Conservation (phyloP, 2,113 vertebrate species). For the Sporophila hypoxantha region DNA sequence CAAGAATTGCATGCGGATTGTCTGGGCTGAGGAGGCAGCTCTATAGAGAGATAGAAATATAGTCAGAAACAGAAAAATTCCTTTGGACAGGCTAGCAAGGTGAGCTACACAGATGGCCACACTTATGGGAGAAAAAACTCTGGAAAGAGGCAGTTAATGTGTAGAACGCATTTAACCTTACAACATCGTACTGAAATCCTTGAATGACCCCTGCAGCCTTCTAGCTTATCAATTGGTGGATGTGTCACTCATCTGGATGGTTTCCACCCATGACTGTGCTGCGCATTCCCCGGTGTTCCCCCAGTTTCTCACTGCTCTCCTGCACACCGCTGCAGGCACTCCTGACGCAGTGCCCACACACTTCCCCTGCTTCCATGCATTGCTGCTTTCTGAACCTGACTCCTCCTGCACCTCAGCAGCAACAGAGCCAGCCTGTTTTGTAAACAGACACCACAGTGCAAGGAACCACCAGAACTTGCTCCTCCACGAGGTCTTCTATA, state of each 20-base stretch:
- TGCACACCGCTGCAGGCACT: background rate
- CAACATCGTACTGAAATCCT: background rate
- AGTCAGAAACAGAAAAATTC: background rate
- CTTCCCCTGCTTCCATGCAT: background rate
- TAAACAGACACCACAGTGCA: background rate
- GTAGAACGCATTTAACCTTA: background rate
- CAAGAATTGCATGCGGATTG: background rate
- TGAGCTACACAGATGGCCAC: background rate
- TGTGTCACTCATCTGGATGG: background rate
- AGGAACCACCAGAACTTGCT: background rate
- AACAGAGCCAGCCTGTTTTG: background rate
- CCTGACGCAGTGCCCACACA: background rate
- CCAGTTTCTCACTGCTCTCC: rapidly evolving
- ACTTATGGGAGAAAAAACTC: background rate
- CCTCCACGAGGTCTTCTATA: background rate
- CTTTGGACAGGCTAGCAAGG: background rate
- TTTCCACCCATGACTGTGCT: background rate
- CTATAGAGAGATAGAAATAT: background rate
- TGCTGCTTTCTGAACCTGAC: background rate
- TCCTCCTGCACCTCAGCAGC: background rate
- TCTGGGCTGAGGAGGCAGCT: background rate
- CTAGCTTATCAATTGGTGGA: too few relatives aligned
- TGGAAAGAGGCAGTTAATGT: background rate
- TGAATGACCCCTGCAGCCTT: background rate
- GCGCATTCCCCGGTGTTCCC: background rate